phyloP scores from a whole-genome alignment of 2,797 vertebrate genomes.

The Phoxinus dragarum region DNA sequence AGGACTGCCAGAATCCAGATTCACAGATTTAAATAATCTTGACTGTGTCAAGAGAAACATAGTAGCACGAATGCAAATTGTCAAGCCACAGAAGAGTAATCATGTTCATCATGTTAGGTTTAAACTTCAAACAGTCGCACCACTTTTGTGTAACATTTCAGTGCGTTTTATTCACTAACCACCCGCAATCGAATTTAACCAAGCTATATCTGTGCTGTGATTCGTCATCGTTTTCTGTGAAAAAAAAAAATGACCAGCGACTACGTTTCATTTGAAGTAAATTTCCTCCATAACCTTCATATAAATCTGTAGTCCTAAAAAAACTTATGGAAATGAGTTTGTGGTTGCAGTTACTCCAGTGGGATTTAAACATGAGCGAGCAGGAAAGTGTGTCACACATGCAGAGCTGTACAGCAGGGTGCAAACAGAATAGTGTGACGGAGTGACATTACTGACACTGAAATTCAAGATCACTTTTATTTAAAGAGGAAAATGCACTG shows the following conservation, averaged over 20 bases:
- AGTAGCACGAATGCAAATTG: background rate
- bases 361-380: constrained; percentile 34
- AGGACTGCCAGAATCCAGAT: background rate
- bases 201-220: background rate
- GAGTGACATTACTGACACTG: background rate
- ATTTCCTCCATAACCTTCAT: constrained; percentile 4
- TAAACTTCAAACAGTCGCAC: background rate
- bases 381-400: constrained; percentile 38
- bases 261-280: background rate
- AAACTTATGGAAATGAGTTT: background rate
- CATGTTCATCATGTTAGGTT: background rate
- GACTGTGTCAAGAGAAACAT: background rate
- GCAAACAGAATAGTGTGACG: background rate
- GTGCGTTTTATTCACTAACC: background rate
- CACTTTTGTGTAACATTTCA: background rate
- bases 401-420: constrained; percentile 5
- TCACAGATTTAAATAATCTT: constrained; percentile 14
- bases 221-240: background rate
- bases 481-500: background rate
- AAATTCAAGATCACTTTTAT: constrained; percentile 9
- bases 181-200: background rate
- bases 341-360: constrained; percentile 14
- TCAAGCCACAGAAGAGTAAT: background rate
- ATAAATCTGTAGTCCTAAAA: background rate
- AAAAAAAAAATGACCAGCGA: background rate